Conservation (phyloP, 2,888 invertebrate species). For the Heliothis peltigera region DNA sequence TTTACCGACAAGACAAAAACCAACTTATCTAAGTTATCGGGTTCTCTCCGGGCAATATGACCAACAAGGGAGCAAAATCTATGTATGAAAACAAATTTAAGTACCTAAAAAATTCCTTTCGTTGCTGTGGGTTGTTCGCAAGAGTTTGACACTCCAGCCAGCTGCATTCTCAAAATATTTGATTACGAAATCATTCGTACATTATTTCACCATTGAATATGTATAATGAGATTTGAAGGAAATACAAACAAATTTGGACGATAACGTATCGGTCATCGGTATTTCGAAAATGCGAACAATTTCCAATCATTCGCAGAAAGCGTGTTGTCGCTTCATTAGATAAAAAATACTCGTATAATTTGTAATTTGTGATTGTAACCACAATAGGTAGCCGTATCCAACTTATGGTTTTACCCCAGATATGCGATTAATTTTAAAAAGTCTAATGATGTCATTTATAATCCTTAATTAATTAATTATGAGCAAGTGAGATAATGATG, state of each 20-base stretch:
- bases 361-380: too few relatives aligned
- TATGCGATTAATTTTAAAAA: not conserved
- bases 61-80: too few relatives aligned
- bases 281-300: constrained; percentile 31
- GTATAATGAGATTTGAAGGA: constrained; percentile 3
- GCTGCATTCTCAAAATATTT: too few relatives aligned
- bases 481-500: not conserved
- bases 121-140: too few relatives aligned
- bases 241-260: not conserved
- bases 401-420: not conserved
- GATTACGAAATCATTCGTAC: constrained; percentile 21
- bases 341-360: too few relatives aligned
- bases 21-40: too few relatives aligned
- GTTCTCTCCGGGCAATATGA: too few relatives aligned
- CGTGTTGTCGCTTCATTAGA: not conserved
- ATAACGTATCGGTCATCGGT: constrained; percentile 34
- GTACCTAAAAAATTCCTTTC: too few relatives aligned
- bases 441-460: not conserved
- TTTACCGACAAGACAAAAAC: too few relatives aligned
- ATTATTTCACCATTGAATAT: not conserved
- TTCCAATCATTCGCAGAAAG: constrained; percentile 16
- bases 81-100: too few relatives aligned
- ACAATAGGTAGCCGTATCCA: too few relatives aligned
- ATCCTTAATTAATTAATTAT: not conserved
- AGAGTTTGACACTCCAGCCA: too few relatives aligned